Percentiles rank a stretch among this genome's conserved stretches.
Conservation (phyloP, 1,140 invertebrate species). For the Lysiphlebus fabarum region DNA sequence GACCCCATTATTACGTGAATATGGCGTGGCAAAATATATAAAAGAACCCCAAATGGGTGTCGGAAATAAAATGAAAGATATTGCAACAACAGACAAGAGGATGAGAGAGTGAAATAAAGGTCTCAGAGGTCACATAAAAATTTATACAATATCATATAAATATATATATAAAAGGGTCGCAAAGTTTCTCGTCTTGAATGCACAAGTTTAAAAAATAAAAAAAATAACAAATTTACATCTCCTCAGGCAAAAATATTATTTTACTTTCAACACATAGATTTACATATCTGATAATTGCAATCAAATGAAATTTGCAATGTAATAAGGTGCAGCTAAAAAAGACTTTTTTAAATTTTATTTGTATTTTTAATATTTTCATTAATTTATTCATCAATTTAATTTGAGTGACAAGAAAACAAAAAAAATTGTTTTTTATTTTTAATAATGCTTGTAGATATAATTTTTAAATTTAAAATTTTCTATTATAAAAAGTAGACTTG, state of each 20-base stretch:
- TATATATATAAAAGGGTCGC: no score
- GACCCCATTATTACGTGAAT: constrained; percentile 20
- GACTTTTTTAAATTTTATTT: no score
- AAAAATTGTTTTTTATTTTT: no score
- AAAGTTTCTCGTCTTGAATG: no score
- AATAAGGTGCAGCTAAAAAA: not conserved
- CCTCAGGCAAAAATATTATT: not conserved
- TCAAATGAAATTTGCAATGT: constrained; percentile 12
- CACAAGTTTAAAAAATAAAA: not conserved
- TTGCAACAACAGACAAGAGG: constrained; percentile 4
- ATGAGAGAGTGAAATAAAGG: constrained; percentile 13
- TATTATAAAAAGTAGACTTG: no score
- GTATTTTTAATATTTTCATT: no score
- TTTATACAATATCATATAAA: not conserved
- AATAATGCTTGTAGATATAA: no score
- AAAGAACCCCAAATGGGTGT: constrained; percentile 14
- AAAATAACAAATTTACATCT: not conserved
- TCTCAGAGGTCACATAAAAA: constrained; percentile 1
- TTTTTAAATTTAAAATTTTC: no score
- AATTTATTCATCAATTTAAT: no score
- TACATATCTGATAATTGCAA: constrained; percentile 15
- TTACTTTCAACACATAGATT: constrained; percentile 2
- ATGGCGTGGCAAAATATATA: constrained; percentile 12
- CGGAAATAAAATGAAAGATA: constrained; percentile 14
- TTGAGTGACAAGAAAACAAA: no score